Evolutionary conservation across 2,888 invertebrate genomes (phyloP).

Genomic region (Tenodera sinensis): DNA sequence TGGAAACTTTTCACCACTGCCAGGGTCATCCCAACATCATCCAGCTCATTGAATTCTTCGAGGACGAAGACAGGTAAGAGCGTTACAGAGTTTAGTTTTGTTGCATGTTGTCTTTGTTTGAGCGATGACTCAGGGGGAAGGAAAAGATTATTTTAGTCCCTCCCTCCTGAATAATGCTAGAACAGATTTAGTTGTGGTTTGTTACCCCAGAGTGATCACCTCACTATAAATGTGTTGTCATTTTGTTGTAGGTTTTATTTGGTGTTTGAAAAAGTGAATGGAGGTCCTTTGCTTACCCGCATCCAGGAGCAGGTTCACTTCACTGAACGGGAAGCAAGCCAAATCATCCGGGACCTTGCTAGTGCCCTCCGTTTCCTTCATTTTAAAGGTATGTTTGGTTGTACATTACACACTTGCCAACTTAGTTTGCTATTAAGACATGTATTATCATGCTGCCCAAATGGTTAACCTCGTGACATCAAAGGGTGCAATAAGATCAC

Average conservation of each 20-base stretch:
- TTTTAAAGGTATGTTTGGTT: slow-evolving; percentile 65
- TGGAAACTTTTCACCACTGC: slow-evolving; percentile 98
- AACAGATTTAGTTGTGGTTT: too few relatives aligned
- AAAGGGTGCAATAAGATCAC: too few relatives aligned
- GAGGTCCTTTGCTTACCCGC: slow-evolving; percentile 88
- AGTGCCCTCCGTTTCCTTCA: slow-evolving; percentile 93
- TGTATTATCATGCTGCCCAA: too few relatives aligned
- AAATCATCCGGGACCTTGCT: slow-evolving; percentile 91
- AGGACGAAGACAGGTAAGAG: slow-evolving; percentile 83
- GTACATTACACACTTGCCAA: background rate
- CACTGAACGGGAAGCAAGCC: slow-evolving; percentile 92
- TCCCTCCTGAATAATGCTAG: too few relatives aligned
- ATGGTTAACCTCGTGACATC: too few relatives aligned
- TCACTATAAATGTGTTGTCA: background rate
- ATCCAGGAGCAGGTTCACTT: slow-evolving; percentile 92
- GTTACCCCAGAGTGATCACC: too few relatives aligned
- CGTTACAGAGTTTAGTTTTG: too few relatives aligned
- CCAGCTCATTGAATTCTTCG: slow-evolving; percentile 95
- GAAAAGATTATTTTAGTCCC: too few relatives aligned
- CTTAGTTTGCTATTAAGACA: background rate
- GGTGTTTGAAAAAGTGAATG: slow-evolving; percentile 96
- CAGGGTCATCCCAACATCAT: slow-evolving; percentile 96
- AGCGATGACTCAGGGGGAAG: too few relatives aligned
- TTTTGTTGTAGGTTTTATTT: slow-evolving; percentile 68
- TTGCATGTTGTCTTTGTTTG: background rate